Conservation (phyloP, 2,113 vertebrate genomes). For the Clarias macrocephalus region DNA sequence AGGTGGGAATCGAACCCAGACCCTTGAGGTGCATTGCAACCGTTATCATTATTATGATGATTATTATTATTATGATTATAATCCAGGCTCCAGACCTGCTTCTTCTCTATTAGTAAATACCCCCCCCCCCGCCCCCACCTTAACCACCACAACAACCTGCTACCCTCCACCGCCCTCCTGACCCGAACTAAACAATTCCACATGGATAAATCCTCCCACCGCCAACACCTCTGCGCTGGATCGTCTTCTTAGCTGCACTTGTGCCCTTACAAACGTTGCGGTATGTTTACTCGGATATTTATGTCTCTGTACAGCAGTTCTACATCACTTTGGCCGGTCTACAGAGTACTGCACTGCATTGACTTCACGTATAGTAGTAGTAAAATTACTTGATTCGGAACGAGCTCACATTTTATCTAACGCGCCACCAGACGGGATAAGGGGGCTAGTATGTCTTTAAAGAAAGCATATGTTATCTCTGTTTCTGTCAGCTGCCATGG, state of each 20-base stretch:
- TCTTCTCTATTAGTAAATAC: neutral
- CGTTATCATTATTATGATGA: neutral
- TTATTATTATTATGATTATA: neutral
- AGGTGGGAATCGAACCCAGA: too few species aligned
- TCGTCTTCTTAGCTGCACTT: neutral
- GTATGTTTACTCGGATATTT: neutral
- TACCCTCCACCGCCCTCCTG: neutral
- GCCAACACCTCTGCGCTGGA: neutral
- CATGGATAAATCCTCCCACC: neutral
- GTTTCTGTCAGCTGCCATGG: constrained; percentile 7
- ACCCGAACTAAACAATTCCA: neutral
- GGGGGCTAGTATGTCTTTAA: neutral
- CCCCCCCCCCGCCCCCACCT: too few species aligned
- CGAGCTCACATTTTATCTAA: neutral
- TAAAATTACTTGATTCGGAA: neutral
- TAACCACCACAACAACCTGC: neutral
- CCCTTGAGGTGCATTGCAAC: too few species aligned
- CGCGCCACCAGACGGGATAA: neutral
- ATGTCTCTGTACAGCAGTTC: neutral
- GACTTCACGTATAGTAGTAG: neutral
- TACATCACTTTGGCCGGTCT: neutral
- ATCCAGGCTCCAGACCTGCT: neutral
- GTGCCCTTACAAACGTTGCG: neutral
- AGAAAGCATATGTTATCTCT: constrained; percentile 7
- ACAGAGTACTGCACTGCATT: neutral